Base-by-base conservation (phyloP, 2,113 vertebrate genomes). In the Cynoglossus semilaevis region DNA sequence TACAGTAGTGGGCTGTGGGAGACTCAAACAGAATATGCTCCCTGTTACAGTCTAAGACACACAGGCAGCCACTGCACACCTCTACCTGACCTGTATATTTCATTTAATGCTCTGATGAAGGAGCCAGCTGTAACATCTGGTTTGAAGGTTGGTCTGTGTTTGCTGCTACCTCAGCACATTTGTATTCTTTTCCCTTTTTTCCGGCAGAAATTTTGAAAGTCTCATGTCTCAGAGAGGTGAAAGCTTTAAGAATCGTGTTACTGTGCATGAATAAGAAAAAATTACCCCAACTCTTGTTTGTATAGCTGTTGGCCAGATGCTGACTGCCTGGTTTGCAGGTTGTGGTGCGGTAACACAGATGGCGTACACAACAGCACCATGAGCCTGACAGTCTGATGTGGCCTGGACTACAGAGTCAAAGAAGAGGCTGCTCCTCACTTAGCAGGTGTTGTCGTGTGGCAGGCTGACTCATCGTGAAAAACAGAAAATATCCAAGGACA, bases 391-490 rank as follows among this genome's bases (percentile, higher is more conserved):
- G n/a, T n/a, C n/a, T n/a, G 43, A 64, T 82, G 72, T 67, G 60
- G 63, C 75, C 67, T 63, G 57, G 51, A 41, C n/a, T n/a, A n/a
- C 22, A 2, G 51, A 15, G 46, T 62, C 29, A 18, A 47, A 40
- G 37, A 40, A 2, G 51, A 60, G 44, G 22, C 51, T 49, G 60
- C 52, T 70, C n/a, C 22, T 37, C 16, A 43, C 43, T 47, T 40
- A 79, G 59, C 83, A 87, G 84, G 77, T 87, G 80, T 86, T 83
- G 46, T 80, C 79, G 6, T 67, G 58, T 70, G 46, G 59, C 54
- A 66, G 58, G 48, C 57, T 83, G 53, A 81, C 69, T 74, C 38
- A 63, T 45, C 47, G 15, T 51, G 69, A 70, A 67, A 65, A 67
- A 69, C 58, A 15, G 59, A 58, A 42, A 45, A 72, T 63, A 16